Percentiles rank a stretch among this genome's conserved stretches.
Conservation (phyloP, 2,113 vertebrate species). For the Solea solea region DNA sequence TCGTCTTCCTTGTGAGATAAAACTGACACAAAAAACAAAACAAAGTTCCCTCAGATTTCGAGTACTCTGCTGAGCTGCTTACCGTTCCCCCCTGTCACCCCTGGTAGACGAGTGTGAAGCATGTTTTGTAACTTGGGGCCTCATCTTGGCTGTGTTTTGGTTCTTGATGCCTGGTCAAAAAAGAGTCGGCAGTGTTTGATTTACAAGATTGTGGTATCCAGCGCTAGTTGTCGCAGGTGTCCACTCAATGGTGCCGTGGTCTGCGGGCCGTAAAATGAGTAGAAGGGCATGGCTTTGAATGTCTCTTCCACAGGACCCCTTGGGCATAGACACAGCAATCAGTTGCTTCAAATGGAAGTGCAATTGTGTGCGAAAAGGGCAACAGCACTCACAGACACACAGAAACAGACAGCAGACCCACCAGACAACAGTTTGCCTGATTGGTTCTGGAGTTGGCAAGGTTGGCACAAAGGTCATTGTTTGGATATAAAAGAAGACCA, state of each 20-base stretch:
- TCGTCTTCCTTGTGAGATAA: not conserved
- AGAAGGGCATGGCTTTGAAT: conserved; percentile 55
- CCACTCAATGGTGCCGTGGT: conserved; percentile 34
- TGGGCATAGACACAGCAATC: conserved; percentile 57
- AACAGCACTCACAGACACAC: conserved; percentile 46
- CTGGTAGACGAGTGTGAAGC: conserved; percentile 10
- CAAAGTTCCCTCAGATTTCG: conserved; percentile 16
- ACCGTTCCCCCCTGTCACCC: not conserved
- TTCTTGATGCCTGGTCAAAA: conserved; percentile 5
- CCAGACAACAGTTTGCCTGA: conserved; percentile 48
- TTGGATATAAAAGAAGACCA: conserved; percentile 36
- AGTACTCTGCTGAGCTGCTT: not conserved
- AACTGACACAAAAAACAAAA: conserved; percentile 11
- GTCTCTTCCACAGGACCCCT: conserved; percentile 43
- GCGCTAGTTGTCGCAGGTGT: conserved; percentile 29
- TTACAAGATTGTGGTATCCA: conserved; percentile 16
- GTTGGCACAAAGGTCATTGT: conserved; percentile 51
- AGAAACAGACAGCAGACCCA: conserved; percentile 33
- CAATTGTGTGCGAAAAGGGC: conserved; percentile 64
- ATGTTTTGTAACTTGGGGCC: not conserved
- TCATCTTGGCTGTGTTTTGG: conserved; percentile 1
- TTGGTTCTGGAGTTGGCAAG: conserved; percentile 49
- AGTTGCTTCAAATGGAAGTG: conserved; percentile 62
- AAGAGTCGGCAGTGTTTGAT: conserved; percentile 21
- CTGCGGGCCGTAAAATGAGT: conserved; percentile 63